phyloP scores from a whole-genome alignment of 2,888 invertebrate species.

The Amblyteles armatorius region DNA sequence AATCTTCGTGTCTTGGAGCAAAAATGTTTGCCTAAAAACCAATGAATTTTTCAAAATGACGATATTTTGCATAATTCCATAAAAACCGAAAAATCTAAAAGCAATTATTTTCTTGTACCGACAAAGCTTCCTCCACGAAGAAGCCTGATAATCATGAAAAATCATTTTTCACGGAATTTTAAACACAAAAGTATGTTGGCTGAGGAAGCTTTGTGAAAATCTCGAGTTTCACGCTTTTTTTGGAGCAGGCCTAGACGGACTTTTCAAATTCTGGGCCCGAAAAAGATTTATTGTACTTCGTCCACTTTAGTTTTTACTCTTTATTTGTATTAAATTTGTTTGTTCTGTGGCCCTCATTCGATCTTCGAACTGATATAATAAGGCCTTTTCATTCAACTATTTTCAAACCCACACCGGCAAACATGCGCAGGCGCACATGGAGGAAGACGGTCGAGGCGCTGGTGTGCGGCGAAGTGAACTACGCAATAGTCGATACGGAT shows the following conservation, averaged over 20 bases:
- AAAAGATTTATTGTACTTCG: slow-evolving; percentile 4
- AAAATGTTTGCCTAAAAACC: too few species aligned
- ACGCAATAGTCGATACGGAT: slow-evolving; percentile 39
- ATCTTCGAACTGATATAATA: background rate
- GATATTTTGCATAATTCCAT: too few species aligned
- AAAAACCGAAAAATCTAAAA: too few species aligned
- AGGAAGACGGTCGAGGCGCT: background rate
- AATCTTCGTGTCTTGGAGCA: too few species aligned
- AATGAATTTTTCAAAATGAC: too few species aligned
- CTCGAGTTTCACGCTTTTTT: too few species aligned
- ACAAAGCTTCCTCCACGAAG: too few species aligned
- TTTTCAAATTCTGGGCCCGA: background rate
- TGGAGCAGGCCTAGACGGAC: background rate
- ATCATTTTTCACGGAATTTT: too few species aligned
- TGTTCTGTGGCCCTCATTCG: background rate
- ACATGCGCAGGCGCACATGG: background rate
- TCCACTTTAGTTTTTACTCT: slow-evolving; percentile 21
- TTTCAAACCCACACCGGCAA: background rate
- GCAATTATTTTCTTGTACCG: too few species aligned
- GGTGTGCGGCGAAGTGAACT: slow-evolving; percentile 8
- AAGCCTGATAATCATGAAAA: too few species aligned
- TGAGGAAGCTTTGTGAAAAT: too few species aligned
- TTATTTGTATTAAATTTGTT: background rate
- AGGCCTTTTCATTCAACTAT: background rate
- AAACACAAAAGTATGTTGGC: too few species aligned